A percentile compares a stretch with the other conserved stretches of the same genome.
Conservation (phyloP, 2,888 invertebrate species). For the Chrysomela aeneicollis region DNA sequence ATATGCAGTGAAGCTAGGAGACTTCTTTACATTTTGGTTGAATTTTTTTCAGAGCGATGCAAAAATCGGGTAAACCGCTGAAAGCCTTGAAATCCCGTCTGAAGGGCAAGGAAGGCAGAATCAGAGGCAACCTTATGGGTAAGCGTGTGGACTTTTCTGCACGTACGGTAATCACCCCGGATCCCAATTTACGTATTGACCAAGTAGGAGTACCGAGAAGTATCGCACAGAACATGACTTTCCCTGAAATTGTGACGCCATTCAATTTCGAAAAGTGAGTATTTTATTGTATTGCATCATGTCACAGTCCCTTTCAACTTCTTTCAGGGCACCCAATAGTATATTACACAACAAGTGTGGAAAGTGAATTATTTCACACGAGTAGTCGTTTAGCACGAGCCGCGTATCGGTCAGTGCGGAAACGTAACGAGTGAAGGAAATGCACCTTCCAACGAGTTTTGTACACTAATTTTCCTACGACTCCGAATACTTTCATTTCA, state of each 20-base stretch:
- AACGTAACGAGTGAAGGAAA: too few species aligned
- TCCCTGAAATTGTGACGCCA: conserved; percentile 98
- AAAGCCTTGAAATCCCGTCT: conserved; percentile 96
- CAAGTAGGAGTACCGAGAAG: conserved; percentile 98
- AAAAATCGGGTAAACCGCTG: conserved; percentile 97
- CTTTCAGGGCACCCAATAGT: too few species aligned
- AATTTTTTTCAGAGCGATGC: conserved; percentile 96
- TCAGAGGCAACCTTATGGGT: conserved; percentile 99
- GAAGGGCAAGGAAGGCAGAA: conserved; percentile 98
- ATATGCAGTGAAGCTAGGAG: too few species aligned
- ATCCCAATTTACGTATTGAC: conserved; percentile 93
- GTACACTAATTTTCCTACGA: too few species aligned
- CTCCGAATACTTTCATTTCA: too few species aligned
- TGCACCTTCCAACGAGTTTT: too few species aligned
- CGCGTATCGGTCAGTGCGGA: too few species aligned
- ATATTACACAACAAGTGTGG: too few species aligned
- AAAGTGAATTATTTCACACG: too few species aligned
- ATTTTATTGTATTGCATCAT: background rate
- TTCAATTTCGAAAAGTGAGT: conserved; percentile 94
- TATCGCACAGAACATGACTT: conserved; percentile 98
- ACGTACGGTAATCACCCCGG: conserved; percentile 97
- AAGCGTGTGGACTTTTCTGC: conserved; percentile 99
- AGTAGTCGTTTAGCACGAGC: too few species aligned
- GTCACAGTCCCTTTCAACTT: too few species aligned
- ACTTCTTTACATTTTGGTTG: too few species aligned